Evolutionary conservation across 2,888 invertebrate species (phyloP).

Genomic region (Brenthis daphne): DNA sequence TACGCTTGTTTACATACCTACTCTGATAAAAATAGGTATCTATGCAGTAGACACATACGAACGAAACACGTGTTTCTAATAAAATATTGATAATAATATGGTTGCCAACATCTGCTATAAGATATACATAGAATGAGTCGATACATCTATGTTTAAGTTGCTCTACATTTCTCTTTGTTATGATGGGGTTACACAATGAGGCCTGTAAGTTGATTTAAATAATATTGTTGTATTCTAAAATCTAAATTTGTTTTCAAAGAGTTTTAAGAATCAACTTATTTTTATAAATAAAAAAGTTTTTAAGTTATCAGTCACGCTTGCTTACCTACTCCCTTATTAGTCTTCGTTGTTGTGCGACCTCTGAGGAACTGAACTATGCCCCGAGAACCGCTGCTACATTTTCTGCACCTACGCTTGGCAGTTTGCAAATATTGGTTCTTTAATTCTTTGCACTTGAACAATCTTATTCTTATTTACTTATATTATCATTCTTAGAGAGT

Average conservation of each 20-base stretch:
- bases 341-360: slow-evolving; percentile 30
- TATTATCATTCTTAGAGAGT: no score
- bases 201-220: not conserved
- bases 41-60: not conserved
- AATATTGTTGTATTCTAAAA: no score
- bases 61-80: slow-evolving; percentile 15
- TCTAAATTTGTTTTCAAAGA: no score
- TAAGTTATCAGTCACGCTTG: no score
- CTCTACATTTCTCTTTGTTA: not conserved
- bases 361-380: slow-evolving; percentile 43
- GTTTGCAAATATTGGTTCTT: no score
- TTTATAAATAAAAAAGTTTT: no score
- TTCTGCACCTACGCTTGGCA: slow-evolving; percentile 34
- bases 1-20: not conserved
- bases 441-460: no score
- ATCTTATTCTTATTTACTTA: no score
- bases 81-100: slow-evolving; percentile 4
- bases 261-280: no score
- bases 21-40: slow-evolving; percentile 2
- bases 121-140: slow-evolving; percentile 25
- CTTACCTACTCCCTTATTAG: no score
- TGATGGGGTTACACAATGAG: not conserved
- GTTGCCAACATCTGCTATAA: slow-evolving; percentile 19
- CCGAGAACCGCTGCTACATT: slow-evolving; percentile 30
- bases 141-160: slow-evolving; percentile 19